These are phyloP conservation scores for Morpho deidamia DNA, from an alignment of 2,888 invertebrate species.

Conservation along the genomic window DNA sequence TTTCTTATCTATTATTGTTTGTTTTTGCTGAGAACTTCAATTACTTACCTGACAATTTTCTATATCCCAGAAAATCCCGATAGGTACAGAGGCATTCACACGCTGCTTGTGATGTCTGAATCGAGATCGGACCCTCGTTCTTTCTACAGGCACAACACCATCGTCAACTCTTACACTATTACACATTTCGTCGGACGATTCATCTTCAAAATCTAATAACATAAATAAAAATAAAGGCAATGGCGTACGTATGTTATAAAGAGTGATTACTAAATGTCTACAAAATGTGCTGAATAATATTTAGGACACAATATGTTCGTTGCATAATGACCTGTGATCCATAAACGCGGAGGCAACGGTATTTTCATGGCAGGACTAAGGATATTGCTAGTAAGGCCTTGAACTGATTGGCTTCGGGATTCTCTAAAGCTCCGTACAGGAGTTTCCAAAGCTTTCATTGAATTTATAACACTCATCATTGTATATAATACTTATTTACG, in stretches of 20 bases:
- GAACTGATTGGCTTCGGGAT: slow-evolving; percentile 63
- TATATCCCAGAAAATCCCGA: slow-evolving; percentile 96
- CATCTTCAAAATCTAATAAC: slow-evolving; percentile 58
- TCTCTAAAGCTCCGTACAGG: slow-evolving; percentile 36
- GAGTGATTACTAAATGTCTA: neutral
- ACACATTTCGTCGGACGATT: slow-evolving; percentile 61
- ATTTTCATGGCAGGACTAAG: slow-evolving; percentile 65
- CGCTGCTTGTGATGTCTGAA: slow-evolving; percentile 60
- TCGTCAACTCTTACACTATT: slow-evolving; percentile 45
- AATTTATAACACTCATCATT: slow-evolving; percentile 49
- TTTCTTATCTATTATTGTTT: too few species aligned
- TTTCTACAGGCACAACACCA: slow-evolving; percentile 44
- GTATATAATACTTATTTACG: slow-evolving; percentile 44
- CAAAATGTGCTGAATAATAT: neutral
- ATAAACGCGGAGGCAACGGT: slow-evolving; percentile 71
- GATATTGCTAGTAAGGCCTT: slow-evolving; percentile 55
- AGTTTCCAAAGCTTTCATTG: slow-evolving; percentile 40
- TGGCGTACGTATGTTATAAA: neutral
- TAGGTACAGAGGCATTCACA: slow-evolving; percentile 65
- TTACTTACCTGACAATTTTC: slow-evolving; percentile 87
- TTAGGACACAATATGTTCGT: slow-evolving; percentile 26
- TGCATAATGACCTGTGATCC: slow-evolving; percentile 62
- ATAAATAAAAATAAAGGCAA: slow-evolving; percentile 3
- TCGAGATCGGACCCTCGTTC: slow-evolving; percentile 56
- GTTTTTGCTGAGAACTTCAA: neutral